A percentile compares a stretch with the other conserved stretches of the same genome.
phyloP scores from a whole-genome alignment of 2,888 invertebrate species.

The Cylloceria caligata region DNA sequence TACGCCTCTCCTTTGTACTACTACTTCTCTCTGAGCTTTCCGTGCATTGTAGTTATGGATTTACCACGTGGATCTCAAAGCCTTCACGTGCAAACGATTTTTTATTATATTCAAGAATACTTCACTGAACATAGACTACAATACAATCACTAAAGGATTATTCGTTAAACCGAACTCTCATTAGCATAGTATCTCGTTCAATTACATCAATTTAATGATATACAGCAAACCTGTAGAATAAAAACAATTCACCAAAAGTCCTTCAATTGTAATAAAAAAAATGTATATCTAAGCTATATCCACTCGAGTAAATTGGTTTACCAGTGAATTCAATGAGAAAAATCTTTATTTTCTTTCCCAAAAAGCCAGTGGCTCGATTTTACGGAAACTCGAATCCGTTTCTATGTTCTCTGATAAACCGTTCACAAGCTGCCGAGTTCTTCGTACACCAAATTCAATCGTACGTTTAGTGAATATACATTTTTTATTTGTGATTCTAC shows the following conservation, averaged over 20 bases:
- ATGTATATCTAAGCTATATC: neutral
- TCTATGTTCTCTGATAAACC: neutral
- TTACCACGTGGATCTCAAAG: conserved; percentile 41
- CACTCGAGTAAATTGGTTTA: conserved; percentile 6
- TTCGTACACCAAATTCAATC: no score
- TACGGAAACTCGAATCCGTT: neutral
- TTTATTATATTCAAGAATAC: neutral
- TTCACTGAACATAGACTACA: no score
- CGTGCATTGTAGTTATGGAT: neutral
- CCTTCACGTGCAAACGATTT: conserved; percentile 29
- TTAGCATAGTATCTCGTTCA: conserved; percentile 32
- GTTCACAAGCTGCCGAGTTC: no score
- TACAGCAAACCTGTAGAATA: neutral
- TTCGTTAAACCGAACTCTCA: conserved; percentile 18
- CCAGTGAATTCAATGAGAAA: neutral
- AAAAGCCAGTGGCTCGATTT: neutral
- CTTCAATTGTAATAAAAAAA: neutral
- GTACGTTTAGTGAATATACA: no score
- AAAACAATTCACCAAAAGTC: neutral
- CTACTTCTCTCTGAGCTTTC: conserved; percentile 9
- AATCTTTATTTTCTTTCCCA: neutral
- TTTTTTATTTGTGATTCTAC: no score
- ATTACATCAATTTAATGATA: conserved; percentile 34
- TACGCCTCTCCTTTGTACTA: conserved; percentile 4
- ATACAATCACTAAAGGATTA: conserved; percentile 5